These are phyloP conservation scores for Lophura nycthemera DNA, from an alignment of 2,113 vertebrate species.

Conservation along the genomic window DNA sequence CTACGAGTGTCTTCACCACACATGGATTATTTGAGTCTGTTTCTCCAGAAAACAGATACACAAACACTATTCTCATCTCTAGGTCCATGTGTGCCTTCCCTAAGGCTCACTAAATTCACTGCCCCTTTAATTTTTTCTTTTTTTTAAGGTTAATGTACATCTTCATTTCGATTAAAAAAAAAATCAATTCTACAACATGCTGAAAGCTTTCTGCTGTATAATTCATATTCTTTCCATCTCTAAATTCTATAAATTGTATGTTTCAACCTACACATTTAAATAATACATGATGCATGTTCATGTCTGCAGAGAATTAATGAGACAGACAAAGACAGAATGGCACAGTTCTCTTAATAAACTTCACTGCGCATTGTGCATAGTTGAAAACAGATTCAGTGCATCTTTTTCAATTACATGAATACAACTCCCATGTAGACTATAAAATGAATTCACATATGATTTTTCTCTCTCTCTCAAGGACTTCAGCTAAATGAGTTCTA, in stretches of 20 bases:
- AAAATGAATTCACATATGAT: neutral
- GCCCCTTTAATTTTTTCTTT: neutral
- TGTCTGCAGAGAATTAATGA: neutral
- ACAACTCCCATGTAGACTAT: neutral
- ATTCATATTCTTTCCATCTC: neutral
- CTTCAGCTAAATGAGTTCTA: neutral
- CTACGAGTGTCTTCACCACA: neutral
- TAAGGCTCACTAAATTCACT: neutral
- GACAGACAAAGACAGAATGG: neutral
- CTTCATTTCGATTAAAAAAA: neutral
- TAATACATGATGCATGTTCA: neutral
- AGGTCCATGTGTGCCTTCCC: neutral
- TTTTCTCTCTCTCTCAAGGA: neutral
- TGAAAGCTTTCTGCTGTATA: neutral
- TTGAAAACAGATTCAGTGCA: neutral
- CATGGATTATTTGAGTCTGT: neutral
- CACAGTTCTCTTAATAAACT: neutral
- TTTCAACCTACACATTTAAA: neutral
- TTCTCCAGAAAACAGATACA: neutral
- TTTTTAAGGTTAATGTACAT: neutral
- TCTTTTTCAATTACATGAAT: neutral
- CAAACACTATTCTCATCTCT: neutral
- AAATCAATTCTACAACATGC: neutral
- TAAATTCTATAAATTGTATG: neutral
- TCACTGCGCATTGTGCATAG: neutral